phyloP scores from a whole-genome alignment of 2,113 vertebrate species.

The Columbina picui region DNA sequence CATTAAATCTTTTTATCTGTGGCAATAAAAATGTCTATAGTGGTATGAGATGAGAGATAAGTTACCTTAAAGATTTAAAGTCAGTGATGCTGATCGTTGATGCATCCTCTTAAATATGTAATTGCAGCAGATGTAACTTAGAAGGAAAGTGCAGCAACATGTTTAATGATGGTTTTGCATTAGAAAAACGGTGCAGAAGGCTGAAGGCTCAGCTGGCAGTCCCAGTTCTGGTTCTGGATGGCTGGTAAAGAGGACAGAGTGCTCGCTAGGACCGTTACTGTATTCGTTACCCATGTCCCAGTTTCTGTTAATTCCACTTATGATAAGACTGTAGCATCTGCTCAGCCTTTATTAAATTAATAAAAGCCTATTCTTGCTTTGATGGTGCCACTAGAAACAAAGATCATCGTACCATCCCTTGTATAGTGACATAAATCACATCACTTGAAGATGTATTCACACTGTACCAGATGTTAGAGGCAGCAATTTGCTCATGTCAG shows the following conservation, averaged over 20 bases:
- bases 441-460: neutral
- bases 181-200: neutral
- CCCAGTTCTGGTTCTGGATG: neutral
- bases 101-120: neutral
- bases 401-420: neutral
- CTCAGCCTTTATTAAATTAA: neutral
- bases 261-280: neutral
- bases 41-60: neutral
- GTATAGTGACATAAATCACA: neutral
- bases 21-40: neutral
- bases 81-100: neutral
- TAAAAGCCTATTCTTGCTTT: neutral
- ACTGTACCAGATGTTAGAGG: neutral
- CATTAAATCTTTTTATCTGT: neutral
- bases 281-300: neutral
- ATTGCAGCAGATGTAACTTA: neutral
- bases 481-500: neutral
- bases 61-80: neutral
- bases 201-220: neutral
- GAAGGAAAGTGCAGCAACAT: neutral
- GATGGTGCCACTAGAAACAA: neutral
- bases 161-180: neutral
- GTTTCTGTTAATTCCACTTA: neutral
- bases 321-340: neutral
- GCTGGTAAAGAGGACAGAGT: neutral